These are phyloP conservation scores for Centruroides vittatus DNA, from an alignment of 1,140 invertebrate genomes.

Conservation along the genomic window DNA sequence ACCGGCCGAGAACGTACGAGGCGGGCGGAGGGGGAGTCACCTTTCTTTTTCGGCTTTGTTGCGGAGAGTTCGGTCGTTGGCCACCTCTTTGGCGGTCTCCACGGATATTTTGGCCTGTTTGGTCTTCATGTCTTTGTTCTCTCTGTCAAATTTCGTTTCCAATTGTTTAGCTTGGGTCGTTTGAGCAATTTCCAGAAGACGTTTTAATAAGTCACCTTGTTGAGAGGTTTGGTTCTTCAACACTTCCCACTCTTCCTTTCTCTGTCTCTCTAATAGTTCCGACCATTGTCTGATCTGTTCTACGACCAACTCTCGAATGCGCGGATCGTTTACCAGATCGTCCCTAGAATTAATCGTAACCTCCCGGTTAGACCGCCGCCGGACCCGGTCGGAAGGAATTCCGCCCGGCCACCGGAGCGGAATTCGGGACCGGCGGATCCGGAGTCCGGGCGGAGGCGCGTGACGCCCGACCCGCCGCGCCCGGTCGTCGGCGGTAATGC, in stretches of 20 bases:
- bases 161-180: conserved; percentile 76
- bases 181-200: conserved; percentile 74
- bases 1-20: too few species aligned
- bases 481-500: too few species aligned
- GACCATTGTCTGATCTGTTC: conserved; percentile 92
- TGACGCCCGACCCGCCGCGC: too few species aligned
- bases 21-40: conserved; percentile 17
- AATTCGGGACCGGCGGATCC: too few species aligned
- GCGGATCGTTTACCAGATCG: conserved; percentile 60
- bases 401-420: too few species aligned
- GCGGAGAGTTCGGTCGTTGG: conserved; percentile 89
- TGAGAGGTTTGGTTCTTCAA: conserved; percentile 67
- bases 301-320: conserved; percentile 60
- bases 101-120: conserved; percentile 91
- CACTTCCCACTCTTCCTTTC: conserved; percentile 78
- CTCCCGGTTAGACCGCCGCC: too few species aligned
- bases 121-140: conserved; percentile 91
- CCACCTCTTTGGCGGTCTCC: conserved; percentile 88
- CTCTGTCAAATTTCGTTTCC: conserved; percentile 70
- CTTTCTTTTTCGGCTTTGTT: conserved; percentile 95
- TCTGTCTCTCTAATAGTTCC: conserved; percentile 70
- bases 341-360: conserved; percentile 35
- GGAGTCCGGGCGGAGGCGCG: too few species aligned
- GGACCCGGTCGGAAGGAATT: too few species aligned
- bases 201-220: conserved; percentile 67